Base-by-base conservation (phyloP, 2,888 invertebrate genomes). In the Pocota personata region DNA sequence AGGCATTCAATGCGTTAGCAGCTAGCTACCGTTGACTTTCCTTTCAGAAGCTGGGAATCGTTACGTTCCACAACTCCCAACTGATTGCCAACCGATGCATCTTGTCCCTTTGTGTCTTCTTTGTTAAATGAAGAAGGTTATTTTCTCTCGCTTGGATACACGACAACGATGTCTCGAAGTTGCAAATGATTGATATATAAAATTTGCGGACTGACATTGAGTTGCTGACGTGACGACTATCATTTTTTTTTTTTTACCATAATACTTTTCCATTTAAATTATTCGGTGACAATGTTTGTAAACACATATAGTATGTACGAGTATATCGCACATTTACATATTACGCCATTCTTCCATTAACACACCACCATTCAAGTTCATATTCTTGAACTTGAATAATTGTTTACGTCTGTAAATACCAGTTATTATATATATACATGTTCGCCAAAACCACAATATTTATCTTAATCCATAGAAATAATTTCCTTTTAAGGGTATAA, bases 131-230 rank as follows among this genome's bases (percentile, higher is more conserved):
- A 21, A 52, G 6, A 50, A 50, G 21, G 6, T 67, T 67, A 24
- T 50, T 24, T 35, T 35, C 35, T 43, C 16, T 43, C 10, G 8
- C 10, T 48, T 2, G 32, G 12, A 35, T 35, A 52, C 19, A 30
- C 24, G 35, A 35, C 57, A 55, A 30, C 27, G 43, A 30, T 32
- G 30, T 19, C 30, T 66, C 6, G 30, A 46, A 4, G 16, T 19
- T 32, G 10, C 50, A 48, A 50, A 67, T 67, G 66, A 67, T 67
- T 67, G 50, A 67, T 67, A 37, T 37, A 43, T 43, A 52, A 21
- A 50, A 67, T 67, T 50, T 32, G 24, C 10, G 10, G 14, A 24
- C 16, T 50, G 50, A 50, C 66, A 67, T 67, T 50, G 50, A 67
- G 14, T 35, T 50, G 37, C 32, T 35, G 52, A 48, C 10, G 52